Base-by-base conservation (phyloP, 2,797 vertebrate genomes). In the Aselliscus stoliczkanus region DNA sequence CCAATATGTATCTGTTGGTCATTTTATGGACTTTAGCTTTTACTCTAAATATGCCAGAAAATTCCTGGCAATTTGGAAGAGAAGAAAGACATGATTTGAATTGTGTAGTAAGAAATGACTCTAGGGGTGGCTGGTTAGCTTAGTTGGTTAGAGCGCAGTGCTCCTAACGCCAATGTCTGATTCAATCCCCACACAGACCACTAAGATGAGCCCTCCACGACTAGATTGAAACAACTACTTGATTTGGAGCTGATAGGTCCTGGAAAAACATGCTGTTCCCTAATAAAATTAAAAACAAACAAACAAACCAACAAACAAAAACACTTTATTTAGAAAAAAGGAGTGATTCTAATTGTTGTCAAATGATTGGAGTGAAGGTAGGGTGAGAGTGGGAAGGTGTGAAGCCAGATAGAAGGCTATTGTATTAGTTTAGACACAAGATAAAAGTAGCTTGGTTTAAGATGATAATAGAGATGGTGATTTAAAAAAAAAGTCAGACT, bases 281-380 rank as follows among this genome's bases (percentile, higher is more conserved):
- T 9, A 42, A 9, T 42, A 42, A 42, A 42, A 42, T 42, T 42
- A 42, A 42, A 42, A 42, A n/a, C n/a, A n/a, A n/a, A n/a, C n/a
- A n/a, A 42, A 42, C 5, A 42, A 42, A 42, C 42, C 5, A 42
- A 42, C 42, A 42, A 42, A 42, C 42, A 42, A 42, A 42, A 42
- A 42, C 4, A 42, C 42, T 42, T 42, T 42, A 42, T 42, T 6
- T 6, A 42, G 0, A 42, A 42, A 42, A 42, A 42, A 42, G 42
- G 21, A 39, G 7, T 93, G 5, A 62, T 0, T 7, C 4, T 54
- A 27, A 12, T 15, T 80, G 12, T 47, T 13, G 11, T n/a, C 4
- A 37, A 3, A 4, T 25, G 15, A 58, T 11, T n/a, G 11, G 2
- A 84, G 0, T 62, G 17, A 47, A 5, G 0, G 1, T 50, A 1